These are phyloP conservation scores for Anaspis maculata DNA, from an alignment of 2,888 invertebrate genomes.

Conservation along the genomic window DNA sequence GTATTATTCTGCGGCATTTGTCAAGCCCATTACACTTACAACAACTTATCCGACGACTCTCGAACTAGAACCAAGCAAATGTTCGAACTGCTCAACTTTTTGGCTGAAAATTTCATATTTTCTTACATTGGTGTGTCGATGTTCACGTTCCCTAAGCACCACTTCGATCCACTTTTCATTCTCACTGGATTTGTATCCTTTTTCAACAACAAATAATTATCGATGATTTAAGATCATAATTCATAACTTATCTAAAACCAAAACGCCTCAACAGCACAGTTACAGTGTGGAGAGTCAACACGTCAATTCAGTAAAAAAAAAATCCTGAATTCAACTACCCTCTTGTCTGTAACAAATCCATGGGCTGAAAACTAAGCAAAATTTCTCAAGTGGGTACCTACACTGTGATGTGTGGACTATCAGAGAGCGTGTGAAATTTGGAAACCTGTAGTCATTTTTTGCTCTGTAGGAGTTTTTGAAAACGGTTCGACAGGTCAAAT, in stretches of 20 bases:
- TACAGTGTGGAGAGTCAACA: no score
- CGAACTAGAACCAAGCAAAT: constrained; percentile 82
- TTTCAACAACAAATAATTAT: no score
- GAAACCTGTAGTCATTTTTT: no score
- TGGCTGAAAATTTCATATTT: constrained; percentile 97
- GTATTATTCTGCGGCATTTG: constrained; percentile 98
- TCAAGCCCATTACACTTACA: constrained; percentile 98
- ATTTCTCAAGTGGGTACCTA: no score
- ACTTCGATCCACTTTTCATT: constrained; percentile 89
- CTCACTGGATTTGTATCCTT: constrained; percentile 91
- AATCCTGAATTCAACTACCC: no score
- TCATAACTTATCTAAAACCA: constrained; percentile 1
- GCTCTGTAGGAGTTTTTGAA: no score
- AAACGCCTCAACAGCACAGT: not conserved
- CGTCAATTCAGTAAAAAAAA: no score
- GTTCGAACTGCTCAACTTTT: constrained; percentile 89
- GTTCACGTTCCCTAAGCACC: constrained; percentile 94
- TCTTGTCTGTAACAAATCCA: no score
- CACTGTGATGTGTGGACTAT: no score
- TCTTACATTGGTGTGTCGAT: constrained; percentile 97
- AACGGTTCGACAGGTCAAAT: no score
- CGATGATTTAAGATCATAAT: constrained; percentile 1
- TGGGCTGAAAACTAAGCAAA: no score
- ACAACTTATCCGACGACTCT: constrained; percentile 85
- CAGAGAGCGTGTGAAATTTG: no score